phyloP scores from a whole-genome alignment of 2,113 vertebrate genomes.

The Lamprotornis superbus region DNA sequence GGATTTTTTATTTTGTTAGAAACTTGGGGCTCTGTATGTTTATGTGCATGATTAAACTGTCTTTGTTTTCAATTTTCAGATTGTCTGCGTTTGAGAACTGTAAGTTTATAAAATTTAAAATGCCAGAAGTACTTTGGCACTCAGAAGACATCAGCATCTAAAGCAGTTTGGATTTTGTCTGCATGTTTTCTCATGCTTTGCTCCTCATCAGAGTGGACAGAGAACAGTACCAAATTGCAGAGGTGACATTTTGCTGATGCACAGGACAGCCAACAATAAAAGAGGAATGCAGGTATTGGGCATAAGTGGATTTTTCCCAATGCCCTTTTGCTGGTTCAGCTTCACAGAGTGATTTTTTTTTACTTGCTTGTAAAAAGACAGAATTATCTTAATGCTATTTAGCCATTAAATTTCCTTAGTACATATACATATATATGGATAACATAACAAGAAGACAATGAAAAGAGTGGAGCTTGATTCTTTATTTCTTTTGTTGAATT shows the following conservation, averaged over 20 bases:
- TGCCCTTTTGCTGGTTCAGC: neutral
- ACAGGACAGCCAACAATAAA: neutral
- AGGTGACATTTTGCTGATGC: neutral
- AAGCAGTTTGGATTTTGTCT: neutral
- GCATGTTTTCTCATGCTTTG: neutral
- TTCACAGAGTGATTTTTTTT: neutral
- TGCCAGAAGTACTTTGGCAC: neutral
- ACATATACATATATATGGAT: neutral
- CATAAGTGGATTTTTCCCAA: neutral
- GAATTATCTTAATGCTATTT: neutral
- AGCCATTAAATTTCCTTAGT: neutral
- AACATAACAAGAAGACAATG: neutral
- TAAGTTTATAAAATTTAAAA: neutral
- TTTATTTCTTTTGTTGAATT: conserved; percentile 23
- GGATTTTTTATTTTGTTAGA: neutral
- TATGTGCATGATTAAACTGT: neutral
- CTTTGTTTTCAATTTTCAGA: neutral
- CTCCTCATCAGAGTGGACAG: neutral
- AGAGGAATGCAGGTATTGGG: neutral
- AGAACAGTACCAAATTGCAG: neutral
- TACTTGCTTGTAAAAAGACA: neutral
- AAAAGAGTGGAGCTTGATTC: neutral
- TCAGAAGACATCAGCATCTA: neutral
- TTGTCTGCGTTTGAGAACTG: neutral
- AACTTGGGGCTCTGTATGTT: neutral